Evolutionary conservation across 2,113 vertebrate genomes (phyloP).

Genomic region (Hippocampus abdominalis): DNA sequence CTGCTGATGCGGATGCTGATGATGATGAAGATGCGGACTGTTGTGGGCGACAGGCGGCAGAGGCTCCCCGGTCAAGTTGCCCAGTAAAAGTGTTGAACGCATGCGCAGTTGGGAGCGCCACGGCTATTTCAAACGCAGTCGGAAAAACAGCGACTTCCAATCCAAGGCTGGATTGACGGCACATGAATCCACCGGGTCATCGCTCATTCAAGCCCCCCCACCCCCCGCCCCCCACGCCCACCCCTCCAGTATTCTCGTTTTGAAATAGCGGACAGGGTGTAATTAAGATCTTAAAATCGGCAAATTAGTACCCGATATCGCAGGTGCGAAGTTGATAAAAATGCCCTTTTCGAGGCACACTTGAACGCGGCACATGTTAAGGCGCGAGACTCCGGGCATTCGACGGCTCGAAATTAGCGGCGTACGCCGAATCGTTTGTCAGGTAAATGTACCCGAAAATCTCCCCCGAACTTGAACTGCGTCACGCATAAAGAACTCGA

Average conservation of each 20-base stretch:
- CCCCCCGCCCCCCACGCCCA: too few relatives aligned
- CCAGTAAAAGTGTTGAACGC: conserved; percentile 26
- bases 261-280: background rate
- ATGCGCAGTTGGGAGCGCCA: conserved; percentile 42
- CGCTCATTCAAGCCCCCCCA: background rate
- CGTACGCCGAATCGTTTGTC: background rate
- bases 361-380: conserved; percentile 6
- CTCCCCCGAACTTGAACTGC: background rate
- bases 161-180: background rate
- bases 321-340: background rate
- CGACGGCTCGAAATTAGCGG: background rate
- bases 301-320: background rate
- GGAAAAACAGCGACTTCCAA: background rate
- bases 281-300: background rate
- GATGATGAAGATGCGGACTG: conserved; percentile 38
- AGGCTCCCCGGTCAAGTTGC: conserved; percentile 50
- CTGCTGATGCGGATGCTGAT: conserved; percentile 25
- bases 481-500: too few relatives aligned
- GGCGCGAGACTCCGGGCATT: background rate
- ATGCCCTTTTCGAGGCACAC: background rate
- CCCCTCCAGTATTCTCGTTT: background rate
- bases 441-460: background rate
- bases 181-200: background rate
- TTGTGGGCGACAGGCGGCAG: conserved; percentile 51
- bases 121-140: conserved; percentile 15